Base-by-base conservation (phyloP, 1,140 invertebrate genomes). In the Drosophila nannoptera region DNA sequence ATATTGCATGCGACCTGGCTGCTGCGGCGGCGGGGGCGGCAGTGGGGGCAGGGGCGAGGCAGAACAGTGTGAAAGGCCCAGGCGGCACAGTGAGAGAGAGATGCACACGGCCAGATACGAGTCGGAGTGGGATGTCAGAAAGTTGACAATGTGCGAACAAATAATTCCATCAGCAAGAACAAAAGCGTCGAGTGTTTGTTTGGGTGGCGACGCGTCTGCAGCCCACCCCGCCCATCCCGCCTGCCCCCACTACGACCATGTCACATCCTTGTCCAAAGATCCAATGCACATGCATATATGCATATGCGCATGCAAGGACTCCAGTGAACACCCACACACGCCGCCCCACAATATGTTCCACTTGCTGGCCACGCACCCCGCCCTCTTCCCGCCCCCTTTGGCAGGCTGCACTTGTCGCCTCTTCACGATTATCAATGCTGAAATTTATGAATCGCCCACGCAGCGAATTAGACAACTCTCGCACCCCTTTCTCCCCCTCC, bases 81-180 rank as follows among this genome's bases (percentile, higher is more conserved):
- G 63, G 38, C 49, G 55, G 49, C 33, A 63, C 48, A 46, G 9
- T 52, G 33, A 72, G 9, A 56, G 33, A 72, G 50, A 68, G 42
- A 78, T 74, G 58, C 61, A 77, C 62, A 78, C 56, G 53, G 68
- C 29, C 78, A 69, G 60, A 77, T 75, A 68, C 14, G 32, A 50
- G 31, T 36, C 31, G 33, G 46, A 46, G 9, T 69, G 75, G 69
- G 70, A 53, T 82, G 75, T 77, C 75, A 75, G 73, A 77, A 86
- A 86, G 84, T 77, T 86, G 84, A 87, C 84, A 87, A 87, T 87
- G 84, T 87, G 84, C 84, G 84, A 87, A 87, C 84, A 87, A 87
- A 87, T 87, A 87, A 87, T 87, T 87, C 84, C 84, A 87, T 87
- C 84, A 87, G 71, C 84, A 78, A 82, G 78, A 81, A 87, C 84